These are phyloP conservation scores for Aegithalos caudatus DNA, from an alignment of 2,113 vertebrate species.

Conservation along the genomic window DNA sequence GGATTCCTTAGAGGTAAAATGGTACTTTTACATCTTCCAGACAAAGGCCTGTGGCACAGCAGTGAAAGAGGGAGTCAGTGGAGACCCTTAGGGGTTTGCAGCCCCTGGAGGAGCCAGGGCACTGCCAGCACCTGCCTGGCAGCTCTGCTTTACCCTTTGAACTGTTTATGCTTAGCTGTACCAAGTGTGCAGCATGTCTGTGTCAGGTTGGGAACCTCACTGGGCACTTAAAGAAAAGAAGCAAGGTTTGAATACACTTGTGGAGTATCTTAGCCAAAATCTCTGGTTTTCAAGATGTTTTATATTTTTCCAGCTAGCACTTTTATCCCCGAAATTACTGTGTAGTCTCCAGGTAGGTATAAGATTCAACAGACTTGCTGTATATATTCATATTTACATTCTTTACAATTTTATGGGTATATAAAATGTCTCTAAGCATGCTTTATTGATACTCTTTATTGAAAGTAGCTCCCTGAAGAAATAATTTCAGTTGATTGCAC, in stretches of 20 bases:
- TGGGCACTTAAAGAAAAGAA: neutral
- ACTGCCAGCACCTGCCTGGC: neutral
- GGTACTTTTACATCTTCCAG: neutral
- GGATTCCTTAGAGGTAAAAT: neutral
- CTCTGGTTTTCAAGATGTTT: neutral
- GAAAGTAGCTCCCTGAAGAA: neutral
- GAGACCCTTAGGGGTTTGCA: neutral
- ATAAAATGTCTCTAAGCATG: neutral
- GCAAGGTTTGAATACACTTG: neutral
- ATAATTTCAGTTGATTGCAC: neutral
- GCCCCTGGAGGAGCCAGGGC: neutral
- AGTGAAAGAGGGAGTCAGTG: neutral
- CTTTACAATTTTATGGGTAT: neutral
- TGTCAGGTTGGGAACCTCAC: neutral
- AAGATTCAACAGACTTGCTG: neutral
- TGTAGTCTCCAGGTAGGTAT: neutral
- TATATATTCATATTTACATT: neutral
- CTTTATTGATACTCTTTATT: neutral
- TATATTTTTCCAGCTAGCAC: neutral
- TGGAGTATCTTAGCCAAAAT: neutral
- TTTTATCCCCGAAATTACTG: neutral
- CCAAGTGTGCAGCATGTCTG: neutral
- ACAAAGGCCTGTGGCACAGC: accelerated
- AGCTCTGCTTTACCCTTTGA: neutral
- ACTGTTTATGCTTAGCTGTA: neutral